Base-by-base conservation (phyloP, 1,140 invertebrate genomes). In the Anastrepha obliqua region DNA sequence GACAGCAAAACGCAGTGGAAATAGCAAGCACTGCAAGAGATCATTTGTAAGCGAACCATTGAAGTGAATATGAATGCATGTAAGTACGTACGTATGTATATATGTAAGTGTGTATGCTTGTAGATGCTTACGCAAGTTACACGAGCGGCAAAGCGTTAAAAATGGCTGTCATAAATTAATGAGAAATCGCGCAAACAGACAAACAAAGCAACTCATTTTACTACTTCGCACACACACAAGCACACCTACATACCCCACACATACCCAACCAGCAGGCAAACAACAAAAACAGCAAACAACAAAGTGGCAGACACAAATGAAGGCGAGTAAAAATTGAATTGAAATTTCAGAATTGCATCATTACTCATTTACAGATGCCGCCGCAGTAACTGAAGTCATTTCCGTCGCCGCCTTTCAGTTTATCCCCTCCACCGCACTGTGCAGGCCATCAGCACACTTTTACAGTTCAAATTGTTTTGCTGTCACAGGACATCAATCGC, bases 261-360 rank as follows among this genome's bases (percentile, higher is more conserved):
- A n/a, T 11, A 58, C 6, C 7, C 39, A 74, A 74, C 39, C 47
- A 86, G 47, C 44, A 20, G 44, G 29, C 58, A n/a, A 59, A 60
- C 15, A 86, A 59, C 39, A 59, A 86, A 7, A 17, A 62, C 9
- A 86, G 59, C 62, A 62, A 5, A n/a, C n/a, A 29, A 60, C 17
- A 39, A 47, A 62, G 17, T 2, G 55, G 29, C 29, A 86, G 55
- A 62, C 59, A 62, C 1, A 64, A 65, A n/a, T 60, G 62, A 65
- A 65, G 44, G 39, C 20, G 85, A 86, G 85, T 86, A 62, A 60
- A 65, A 86, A 86, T 86, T 86, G 85, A 59, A 86, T 86, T 86
- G 85, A 86, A 86, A 86, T 86, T 86, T 86, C 85, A 51, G 74
- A 86, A 86, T 44, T 86, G 85, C 58, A 86, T 86, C 85, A 86